Base-by-base conservation (phyloP, 2,797 vertebrate genomes). In the Pyrocephalus nanus region DNA sequence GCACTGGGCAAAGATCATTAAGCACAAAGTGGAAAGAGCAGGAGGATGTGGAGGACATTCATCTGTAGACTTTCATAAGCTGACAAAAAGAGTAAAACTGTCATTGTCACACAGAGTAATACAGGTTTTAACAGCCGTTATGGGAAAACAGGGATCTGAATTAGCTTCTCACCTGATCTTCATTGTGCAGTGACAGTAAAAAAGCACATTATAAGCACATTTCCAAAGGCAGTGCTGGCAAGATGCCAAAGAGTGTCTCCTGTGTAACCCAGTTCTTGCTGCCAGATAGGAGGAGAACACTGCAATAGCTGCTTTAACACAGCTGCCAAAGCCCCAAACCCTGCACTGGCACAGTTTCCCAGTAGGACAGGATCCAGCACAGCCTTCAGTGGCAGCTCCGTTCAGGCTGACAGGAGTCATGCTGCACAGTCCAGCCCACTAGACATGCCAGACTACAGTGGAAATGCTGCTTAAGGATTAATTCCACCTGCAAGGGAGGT, bases 241-340 rank as follows among this genome's bases (percentile, higher is more conserved):
- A 77, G 50, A 15, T 11, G 69, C 81, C 91, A 72, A 15, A 32
- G 36, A 23, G 66, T 16, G 42, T 40, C 42, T 72, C 69, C 71
- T 53, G 16, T 29, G 74, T 51, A 40, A 80, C 42, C 34, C 74
- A 82, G 62, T n/a, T 86, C 25, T 40, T 72, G 55, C 67, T 82
- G 94, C 75, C 96, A 95, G 84, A 54, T 27, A 64, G 48, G 43
- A 93, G 79, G 58, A 80, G 55, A 92, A 65, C 76, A 53, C 7
- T 91, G 92, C 85, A 92, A 70, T 53, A 76, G 86, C 67, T 66
- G 73, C 71, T 91, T 25, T 48, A 13, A 11, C 22, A 66, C 22
- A 66, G 64, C 79, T 92, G 85, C 43, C 77, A 86, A 51, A 42
- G n/a, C 71, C n/a, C 53, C 6, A 65, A 54, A 51, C 40, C 57